phyloP scores from a whole-genome alignment of 1,140 invertebrate species.

The Scaptomyza hsui region DNA sequence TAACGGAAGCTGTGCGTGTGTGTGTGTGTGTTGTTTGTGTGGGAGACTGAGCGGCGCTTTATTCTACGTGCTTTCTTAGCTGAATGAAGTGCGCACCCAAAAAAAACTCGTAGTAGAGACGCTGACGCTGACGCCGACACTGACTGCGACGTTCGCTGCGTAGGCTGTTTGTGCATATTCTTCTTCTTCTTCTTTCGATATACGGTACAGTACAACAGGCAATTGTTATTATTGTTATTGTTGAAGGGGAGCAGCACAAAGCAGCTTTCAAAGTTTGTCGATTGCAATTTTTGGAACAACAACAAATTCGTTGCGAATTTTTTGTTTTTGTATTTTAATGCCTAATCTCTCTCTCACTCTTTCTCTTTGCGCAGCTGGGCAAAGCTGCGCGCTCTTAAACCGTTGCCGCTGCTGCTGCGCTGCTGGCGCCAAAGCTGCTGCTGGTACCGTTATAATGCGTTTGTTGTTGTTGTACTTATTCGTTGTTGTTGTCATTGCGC shows the following conservation, averaged over 20 bases:
- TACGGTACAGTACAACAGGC: too few relatives aligned
- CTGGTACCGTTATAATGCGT: constrained; percentile 18
- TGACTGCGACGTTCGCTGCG: constrained; percentile 7
- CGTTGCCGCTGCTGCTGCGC: constrained; percentile 26
- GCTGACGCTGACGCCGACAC: background rate
- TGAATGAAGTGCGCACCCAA: constrained; percentile 62
- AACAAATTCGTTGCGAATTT: background rate
- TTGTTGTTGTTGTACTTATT: constrained; percentile 4
- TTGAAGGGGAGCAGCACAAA: background rate
- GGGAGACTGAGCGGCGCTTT: constrained; percentile 51
- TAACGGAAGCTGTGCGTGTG: constrained; percentile 62
- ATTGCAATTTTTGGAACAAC: background rate
- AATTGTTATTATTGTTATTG: constrained; percentile 2
- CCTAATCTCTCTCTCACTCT: constrained; percentile 2
- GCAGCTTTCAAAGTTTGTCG: background rate
- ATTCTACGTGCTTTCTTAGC: constrained; percentile 16
- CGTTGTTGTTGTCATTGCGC: constrained; percentile 48
- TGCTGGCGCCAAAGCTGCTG: constrained; percentile 12
- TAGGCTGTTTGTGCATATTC: constrained; percentile 21
- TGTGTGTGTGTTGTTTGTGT: background rate
- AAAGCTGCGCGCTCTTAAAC: constrained; percentile 63
- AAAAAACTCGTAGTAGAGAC: constrained; percentile 49
- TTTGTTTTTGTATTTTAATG: constrained; percentile 1
- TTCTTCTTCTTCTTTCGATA: constrained; percentile 9
- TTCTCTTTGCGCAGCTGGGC: constrained; percentile 62